Evolutionary conservation across 2,113 vertebrate genomes (phyloP).

Genomic region (Myrmecophaga tridactyla): DNA sequence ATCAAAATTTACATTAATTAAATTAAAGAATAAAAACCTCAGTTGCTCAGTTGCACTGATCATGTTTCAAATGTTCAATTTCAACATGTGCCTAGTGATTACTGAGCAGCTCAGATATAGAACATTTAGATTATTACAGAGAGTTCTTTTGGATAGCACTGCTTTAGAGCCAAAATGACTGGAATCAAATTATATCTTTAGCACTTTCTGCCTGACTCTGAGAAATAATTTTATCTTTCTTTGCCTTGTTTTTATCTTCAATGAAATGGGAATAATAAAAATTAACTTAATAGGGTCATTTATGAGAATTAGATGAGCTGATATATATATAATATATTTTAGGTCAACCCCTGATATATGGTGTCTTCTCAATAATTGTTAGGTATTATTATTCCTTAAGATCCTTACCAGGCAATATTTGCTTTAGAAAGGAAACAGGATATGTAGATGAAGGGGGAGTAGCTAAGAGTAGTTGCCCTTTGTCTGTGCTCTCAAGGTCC

Average conservation of each 20-base stretch:
- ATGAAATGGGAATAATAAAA: not conserved
- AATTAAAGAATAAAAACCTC: not conserved
- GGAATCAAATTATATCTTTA: not conserved
- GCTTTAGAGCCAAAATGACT: not conserved
- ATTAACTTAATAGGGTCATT: not conserved
- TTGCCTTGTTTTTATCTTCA: not conserved
- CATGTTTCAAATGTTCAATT: not conserved
- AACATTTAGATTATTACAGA: not conserved
- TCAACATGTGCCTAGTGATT: not conserved
- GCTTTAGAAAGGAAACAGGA: not conserved
- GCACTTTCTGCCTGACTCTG: not conserved
- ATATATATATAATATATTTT: not conserved
- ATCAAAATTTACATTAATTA: not conserved
- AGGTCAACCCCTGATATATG: not conserved
- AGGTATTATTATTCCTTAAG: not conserved
- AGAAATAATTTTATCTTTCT: not conserved
- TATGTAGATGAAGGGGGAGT: not conserved
- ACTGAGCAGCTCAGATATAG: not conserved
- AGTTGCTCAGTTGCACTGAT: not conserved
- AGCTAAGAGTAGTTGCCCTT: not conserved
- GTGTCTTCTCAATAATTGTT: not conserved
- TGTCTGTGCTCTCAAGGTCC: not conserved
- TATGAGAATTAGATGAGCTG: conserved; percentile 9
- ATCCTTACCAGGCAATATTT: not conserved
- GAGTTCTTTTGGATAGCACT: not conserved